Evolutionary conservation across 2,113 vertebrate species (phyloP).

Genomic region (Hemichromis elongatus): DNA sequence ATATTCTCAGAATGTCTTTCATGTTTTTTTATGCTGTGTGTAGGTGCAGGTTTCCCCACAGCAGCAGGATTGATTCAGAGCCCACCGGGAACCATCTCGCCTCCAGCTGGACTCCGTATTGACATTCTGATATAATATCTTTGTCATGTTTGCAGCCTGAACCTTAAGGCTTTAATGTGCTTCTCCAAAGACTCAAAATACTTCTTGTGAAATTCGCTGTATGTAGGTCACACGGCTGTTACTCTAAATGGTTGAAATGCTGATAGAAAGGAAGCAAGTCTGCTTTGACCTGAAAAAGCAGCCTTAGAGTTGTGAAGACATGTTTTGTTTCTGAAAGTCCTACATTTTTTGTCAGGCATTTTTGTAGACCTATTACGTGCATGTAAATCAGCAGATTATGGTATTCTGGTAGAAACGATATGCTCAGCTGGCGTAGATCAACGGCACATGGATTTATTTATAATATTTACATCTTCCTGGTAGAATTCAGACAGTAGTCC

Average conservation of each 20-base stretch:
- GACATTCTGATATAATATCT: neutral
- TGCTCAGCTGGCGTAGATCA: neutral
- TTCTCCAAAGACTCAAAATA: neutral
- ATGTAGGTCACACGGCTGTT: slow-evolving; percentile 60
- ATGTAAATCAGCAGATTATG: neutral
- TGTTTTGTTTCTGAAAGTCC: neutral
- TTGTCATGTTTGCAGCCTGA: neutral
- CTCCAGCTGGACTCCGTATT: neutral
- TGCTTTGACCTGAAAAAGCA: neutral
- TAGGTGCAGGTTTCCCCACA: neutral
- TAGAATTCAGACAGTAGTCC: neutral
- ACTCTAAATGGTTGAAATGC: slow-evolving; percentile 2
- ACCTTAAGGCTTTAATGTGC: neutral
- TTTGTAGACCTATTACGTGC: neutral
- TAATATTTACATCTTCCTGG: neutral
- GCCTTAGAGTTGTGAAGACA: neutral
- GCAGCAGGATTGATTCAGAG: neutral
- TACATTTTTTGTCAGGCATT: neutral
- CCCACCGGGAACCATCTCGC: neutral
- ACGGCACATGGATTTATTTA: neutral
- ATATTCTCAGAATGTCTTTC: neutral
- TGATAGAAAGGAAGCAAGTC: neutral
- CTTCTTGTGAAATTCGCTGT: neutral
- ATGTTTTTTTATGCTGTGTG: neutral
- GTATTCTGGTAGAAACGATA: neutral